Evolutionary conservation across 2,888 invertebrate species (phyloP).

Genomic region (Tinea pellionella): DNA sequence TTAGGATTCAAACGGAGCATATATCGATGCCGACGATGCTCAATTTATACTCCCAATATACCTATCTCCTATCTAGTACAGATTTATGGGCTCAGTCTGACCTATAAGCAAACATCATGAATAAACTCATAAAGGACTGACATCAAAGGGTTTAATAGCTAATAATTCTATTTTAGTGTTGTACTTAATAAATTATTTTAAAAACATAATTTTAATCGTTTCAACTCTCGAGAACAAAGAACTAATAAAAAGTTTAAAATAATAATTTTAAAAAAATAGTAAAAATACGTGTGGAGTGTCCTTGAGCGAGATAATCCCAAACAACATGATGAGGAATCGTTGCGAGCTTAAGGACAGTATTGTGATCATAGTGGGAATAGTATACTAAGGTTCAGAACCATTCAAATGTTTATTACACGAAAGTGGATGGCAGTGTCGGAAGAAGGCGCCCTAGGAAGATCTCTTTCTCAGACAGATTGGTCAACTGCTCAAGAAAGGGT

Average conservation of each 20-base stretch:
- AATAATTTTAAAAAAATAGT: not conserved
- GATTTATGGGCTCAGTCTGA: constrained; percentile 39
- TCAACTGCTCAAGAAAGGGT: too few species aligned
- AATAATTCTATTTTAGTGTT: not conserved
- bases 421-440: too few species aligned
- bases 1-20: not conserved
- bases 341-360: too few species aligned
- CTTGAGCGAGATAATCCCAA: too few species aligned
- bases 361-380: too few species aligned
- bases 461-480: too few species aligned
- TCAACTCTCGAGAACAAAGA: not conserved
- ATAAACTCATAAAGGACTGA: constrained; percentile 5
- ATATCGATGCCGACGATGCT: constrained; percentile 26
- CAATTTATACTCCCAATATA: constrained; percentile 58
- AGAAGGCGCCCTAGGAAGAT: too few species aligned
- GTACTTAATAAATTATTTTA: not conserved
- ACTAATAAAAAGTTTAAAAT: not conserved
- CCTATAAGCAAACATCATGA: constrained; percentile 6
- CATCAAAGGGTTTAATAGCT: constrained; percentile 7
- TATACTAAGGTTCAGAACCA: too few species aligned
- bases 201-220: not conserved
- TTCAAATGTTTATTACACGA: too few species aligned
- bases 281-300: too few species aligned
- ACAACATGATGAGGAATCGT: too few species aligned
- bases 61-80: constrained; percentile 50